phyloP scores from a whole-genome alignment of 2,113 vertebrate genomes.

The Columba janthina region DNA sequence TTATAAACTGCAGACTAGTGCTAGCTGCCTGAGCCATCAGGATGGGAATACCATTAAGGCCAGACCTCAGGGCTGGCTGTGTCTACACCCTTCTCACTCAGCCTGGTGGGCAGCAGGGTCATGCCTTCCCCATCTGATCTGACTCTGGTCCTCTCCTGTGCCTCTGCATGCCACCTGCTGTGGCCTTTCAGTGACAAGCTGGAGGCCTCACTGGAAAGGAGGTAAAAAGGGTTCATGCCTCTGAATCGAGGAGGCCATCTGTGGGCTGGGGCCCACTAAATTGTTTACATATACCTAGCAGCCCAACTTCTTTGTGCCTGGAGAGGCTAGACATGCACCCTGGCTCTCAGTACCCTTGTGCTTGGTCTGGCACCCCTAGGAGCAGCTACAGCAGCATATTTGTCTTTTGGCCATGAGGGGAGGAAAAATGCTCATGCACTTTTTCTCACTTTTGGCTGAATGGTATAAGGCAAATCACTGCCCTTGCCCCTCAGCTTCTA shows the following conservation, averaged over 20 bases:
- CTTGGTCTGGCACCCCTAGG: neutral
- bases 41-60: neutral
- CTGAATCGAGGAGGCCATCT: accelerated
- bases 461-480: neutral
- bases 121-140: neutral
- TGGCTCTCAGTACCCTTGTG: neutral
- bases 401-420: accelerated
- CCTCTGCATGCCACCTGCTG: neutral
- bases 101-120: accelerated
- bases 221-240: neutral
- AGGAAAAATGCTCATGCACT: accelerated
- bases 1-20: neutral
- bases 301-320: neutral
- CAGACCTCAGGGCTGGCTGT: neutral
- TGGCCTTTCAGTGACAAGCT: neutral
- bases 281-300: neutral
- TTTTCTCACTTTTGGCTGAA: neutral
- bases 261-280: neutral
- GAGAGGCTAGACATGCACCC: accelerated
- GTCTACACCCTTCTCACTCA: neutral
- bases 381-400: accelerated
- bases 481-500: neutral
- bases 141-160: neutral
- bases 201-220: neutral
- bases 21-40: neutral